Evolutionary conservation across 2,888 invertebrate species (phyloP).

Genomic region (Acanthosepion pharaonis): DNA sequence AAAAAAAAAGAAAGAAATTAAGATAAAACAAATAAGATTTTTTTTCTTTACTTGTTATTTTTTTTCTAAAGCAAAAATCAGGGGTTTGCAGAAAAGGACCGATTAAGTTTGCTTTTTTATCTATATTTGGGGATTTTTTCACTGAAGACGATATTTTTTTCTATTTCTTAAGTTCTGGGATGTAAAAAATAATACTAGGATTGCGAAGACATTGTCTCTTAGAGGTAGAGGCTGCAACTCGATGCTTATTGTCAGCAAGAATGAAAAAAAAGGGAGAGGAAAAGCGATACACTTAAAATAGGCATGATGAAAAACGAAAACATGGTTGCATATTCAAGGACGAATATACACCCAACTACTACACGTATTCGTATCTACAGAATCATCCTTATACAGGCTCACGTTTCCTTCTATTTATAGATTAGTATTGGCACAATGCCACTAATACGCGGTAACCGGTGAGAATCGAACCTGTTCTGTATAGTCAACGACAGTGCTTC

Average conservation of each 20-base stretch:
- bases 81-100: constrained; percentile 9
- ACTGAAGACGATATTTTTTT: neutral
- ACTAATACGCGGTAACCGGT: no score
- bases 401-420: no score
- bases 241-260: constrained; percentile 33
- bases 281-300: neutral
- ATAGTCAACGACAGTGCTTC: no score
- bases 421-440: no score
- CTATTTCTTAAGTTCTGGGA: neutral
- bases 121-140: neutral
- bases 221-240: neutral
- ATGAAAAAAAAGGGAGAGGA: neutral
- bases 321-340: neutral
- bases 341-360: neutral
- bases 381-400: neutral
- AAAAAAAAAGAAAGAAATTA: neutral
- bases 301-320: neutral
- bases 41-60: neutral
- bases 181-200: neutral
- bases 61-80: neutral
- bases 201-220: no score
- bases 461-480: no score
- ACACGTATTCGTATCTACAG: neutral
- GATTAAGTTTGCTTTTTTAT: neutral
- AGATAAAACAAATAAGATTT: neutral